A percentile compares a stretch with the other conserved stretches of the same genome.
These are phyloP conservation scores for Syndactyla subalaris DNA, from an alignment of 2,797 vertebrate species.

Conservation along the genomic window DNA sequence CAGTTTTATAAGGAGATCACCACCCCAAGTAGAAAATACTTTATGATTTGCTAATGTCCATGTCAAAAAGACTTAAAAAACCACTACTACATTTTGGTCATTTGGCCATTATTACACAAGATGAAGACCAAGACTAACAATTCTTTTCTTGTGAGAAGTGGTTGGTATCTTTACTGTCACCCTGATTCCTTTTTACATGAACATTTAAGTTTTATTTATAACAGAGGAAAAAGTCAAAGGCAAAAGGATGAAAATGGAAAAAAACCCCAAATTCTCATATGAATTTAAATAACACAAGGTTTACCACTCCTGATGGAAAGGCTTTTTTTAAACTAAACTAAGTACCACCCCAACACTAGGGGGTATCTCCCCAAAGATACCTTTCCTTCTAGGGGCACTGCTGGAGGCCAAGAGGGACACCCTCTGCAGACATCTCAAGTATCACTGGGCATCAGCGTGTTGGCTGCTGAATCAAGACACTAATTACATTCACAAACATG, in stretches of 20 bases:
- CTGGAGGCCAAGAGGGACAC: background rate
- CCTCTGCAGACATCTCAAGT: background rate
- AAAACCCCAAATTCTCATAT: background rate
- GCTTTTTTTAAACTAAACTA: background rate
- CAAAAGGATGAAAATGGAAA: background rate
- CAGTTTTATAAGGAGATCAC: background rate
- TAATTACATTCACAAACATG: background rate
- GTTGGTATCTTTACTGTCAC: background rate
- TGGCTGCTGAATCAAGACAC: background rate
- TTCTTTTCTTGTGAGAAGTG: background rate
- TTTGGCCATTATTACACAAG: background rate
- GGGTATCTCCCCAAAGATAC: background rate
- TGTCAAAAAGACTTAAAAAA: background rate
- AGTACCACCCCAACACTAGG: background rate
- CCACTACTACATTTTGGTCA: background rate
- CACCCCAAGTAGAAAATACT: background rate
- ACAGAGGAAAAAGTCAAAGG: background rate
- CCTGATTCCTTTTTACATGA: background rate
- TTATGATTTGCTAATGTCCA: background rate
- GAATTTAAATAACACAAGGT: background rate
- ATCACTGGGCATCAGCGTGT: fast-evolving
- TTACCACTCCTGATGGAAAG: background rate
- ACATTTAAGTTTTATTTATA: background rate
- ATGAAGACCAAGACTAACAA: background rate
- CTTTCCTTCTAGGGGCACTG: background rate